Evolutionary conservation across 1,140 invertebrate genomes (phyloP).

Genomic region (Ceratina calcarata): DNA sequence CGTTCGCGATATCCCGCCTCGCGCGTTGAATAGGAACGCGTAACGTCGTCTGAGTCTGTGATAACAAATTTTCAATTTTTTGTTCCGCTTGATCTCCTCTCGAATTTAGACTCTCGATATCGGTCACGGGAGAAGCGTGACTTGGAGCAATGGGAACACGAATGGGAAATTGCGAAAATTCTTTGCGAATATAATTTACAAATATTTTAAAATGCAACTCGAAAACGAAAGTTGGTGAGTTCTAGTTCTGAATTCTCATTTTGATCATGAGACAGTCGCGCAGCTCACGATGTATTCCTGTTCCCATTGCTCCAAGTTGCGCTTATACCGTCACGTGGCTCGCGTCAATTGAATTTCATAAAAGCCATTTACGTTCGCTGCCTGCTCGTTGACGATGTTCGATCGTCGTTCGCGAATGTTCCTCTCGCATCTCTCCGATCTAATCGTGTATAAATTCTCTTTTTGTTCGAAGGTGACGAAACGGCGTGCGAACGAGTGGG

Average conservation of each 20-base stretch:
- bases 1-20: neutral
- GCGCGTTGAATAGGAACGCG: conserved; percentile 4
- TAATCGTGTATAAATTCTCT: neutral
- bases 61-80: conserved; percentile 35
- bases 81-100: neutral
- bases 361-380: conserved; percentile 7
- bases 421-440: neutral
- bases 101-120: no score
- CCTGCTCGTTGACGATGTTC: neutral
- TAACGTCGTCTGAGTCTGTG: neutral
- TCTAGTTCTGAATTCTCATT: neutral
- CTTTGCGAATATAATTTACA: no score
- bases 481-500: neutral
- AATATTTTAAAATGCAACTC: no score
- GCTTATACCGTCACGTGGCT: neutral
- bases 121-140: neutral
- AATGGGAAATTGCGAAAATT: no score
- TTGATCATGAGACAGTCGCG: neutral
- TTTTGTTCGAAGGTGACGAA: conserved; percentile 6
- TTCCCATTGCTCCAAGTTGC: neutral
- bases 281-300: neutral
- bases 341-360: conserved; percentile 24
- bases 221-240: neutral
- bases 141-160: no score
- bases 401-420: neutral